Evolutionary conservation across 1,140 invertebrate species (phyloP).

Genomic region (Polypedilum pembai): DNA sequence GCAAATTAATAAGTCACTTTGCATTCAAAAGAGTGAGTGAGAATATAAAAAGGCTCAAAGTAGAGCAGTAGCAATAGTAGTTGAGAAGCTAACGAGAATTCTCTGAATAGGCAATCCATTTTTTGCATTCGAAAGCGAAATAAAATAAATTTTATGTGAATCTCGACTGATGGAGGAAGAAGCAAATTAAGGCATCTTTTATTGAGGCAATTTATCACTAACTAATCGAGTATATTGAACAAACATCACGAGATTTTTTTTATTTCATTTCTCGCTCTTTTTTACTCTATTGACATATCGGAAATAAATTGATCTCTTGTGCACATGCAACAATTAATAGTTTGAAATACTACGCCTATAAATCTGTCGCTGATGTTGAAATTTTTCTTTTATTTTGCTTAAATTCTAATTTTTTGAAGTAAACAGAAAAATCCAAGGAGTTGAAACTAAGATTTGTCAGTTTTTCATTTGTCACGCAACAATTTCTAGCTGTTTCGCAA

Average conservation of each 20-base stretch:
- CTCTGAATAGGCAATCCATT: too few relatives aligned
- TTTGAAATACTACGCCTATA: background rate
- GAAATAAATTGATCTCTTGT: conserved; percentile 12
- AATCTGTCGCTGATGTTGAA: too few relatives aligned
- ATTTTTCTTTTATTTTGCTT: too few relatives aligned
- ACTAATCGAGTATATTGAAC: background rate
- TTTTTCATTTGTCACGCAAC: too few relatives aligned
- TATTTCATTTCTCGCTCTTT: background rate
- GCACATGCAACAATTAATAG: conserved; percentile 17
- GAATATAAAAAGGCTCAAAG: background rate
- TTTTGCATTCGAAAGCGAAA: too few relatives aligned
- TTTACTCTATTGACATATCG: background rate
- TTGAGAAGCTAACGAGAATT: background rate
- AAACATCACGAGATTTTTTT: background rate
- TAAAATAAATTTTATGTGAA: too few relatives aligned
- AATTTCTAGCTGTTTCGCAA: too few relatives aligned
- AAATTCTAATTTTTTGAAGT: too few relatives aligned
- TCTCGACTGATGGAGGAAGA: too few relatives aligned
- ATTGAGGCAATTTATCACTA: conserved; percentile 12
- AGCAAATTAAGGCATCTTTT: background rate
- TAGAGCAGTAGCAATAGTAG: background rate
- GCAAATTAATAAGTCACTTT: conserved; percentile 7
- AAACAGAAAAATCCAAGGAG: too few relatives aligned
- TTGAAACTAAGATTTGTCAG: too few relatives aligned
- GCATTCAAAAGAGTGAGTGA: background rate